phyloP scores from a whole-genome alignment of 92 coral and sea anemone genomes.

The Epizoanthus stellaris region DNA sequence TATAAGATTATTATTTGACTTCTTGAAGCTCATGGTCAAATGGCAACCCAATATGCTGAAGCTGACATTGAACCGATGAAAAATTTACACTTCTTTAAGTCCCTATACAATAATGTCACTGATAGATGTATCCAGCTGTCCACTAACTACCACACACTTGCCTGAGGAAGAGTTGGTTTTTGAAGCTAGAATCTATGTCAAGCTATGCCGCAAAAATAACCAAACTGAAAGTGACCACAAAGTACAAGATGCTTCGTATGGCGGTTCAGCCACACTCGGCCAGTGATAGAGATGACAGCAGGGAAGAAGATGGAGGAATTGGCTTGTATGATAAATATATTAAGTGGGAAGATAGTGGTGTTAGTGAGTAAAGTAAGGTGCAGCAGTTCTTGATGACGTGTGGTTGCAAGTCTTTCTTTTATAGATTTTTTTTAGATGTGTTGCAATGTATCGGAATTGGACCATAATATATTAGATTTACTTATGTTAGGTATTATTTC shows the following conservation, averaged over 20 bases:
- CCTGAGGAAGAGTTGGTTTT: background rate
- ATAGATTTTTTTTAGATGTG: background rate
- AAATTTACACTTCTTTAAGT: too few relatives aligned
- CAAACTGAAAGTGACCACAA: too few relatives aligned
- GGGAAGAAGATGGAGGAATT: background rate
- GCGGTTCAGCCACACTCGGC: too few relatives aligned
- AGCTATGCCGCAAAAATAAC: constrained; percentile 2
- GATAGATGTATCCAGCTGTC: constrained; percentile 1
- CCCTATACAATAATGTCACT: background rate
- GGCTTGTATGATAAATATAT: constrained; percentile 12
- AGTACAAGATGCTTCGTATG: too few relatives aligned
- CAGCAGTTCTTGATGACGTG: background rate
- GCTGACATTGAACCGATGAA: too few relatives aligned
- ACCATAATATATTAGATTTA: constrained; percentile 3
- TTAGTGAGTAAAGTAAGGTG: constrained; percentile 20
- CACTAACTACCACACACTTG: background rate
- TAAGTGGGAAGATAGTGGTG: background rate
- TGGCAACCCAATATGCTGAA: too few relatives aligned
- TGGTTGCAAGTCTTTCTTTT: background rate
- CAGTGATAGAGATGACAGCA: background rate
- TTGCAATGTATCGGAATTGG: background rate
- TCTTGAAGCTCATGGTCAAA: too few relatives aligned
- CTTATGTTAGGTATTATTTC: constrained; percentile 19
- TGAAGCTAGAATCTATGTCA: background rate
- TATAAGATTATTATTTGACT: too few relatives aligned